Conservation (phyloP, 2,888 invertebrate genomes). For the Saturnia pavonia region DNA sequence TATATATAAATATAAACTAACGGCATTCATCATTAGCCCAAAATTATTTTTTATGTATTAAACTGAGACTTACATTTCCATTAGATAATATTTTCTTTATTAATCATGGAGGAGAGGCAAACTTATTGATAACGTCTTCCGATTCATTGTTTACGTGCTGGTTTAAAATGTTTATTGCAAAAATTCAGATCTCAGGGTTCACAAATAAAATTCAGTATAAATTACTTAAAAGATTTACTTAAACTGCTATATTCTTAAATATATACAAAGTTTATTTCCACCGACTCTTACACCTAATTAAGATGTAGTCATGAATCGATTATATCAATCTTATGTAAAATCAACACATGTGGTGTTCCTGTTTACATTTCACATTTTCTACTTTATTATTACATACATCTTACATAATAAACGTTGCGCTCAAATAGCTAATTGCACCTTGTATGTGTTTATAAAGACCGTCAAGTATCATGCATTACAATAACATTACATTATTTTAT, state of each 20-base stretch:
- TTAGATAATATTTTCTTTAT: neutral
- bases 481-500: conserved; percentile 2
- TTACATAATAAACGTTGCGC: conserved; percentile 48
- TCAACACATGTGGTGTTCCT: conserved; percentile 66
- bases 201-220: conserved; percentile 73
- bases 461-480: conserved; percentile 28
- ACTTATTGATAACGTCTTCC: neutral
- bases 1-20: neutral
- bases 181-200: conserved; percentile 72
- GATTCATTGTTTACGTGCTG: conserved; percentile 3
- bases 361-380: conserved; percentile 61
- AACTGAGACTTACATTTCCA: neutral
- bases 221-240: conserved; percentile 80
- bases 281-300: conserved; percentile 74
- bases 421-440: conserved; percentile 67
- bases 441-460: conserved; percentile 45
- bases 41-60: neutral
- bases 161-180: conserved; percentile 2
- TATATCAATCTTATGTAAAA: conserved; percentile 76
- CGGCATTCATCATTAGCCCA: neutral
- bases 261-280: conserved; percentile 78
- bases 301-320: conserved; percentile 78
- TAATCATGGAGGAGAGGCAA: conserved; percentile 19
- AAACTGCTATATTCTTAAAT: conserved; percentile 77
- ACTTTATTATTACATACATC: conserved; percentile 54